These are phyloP conservation scores for Rhopilema esculentum DNA, from an alignment of 30 jellyfish, hydroid and myxozoan genomes.

Conservation along the genomic window DNA sequence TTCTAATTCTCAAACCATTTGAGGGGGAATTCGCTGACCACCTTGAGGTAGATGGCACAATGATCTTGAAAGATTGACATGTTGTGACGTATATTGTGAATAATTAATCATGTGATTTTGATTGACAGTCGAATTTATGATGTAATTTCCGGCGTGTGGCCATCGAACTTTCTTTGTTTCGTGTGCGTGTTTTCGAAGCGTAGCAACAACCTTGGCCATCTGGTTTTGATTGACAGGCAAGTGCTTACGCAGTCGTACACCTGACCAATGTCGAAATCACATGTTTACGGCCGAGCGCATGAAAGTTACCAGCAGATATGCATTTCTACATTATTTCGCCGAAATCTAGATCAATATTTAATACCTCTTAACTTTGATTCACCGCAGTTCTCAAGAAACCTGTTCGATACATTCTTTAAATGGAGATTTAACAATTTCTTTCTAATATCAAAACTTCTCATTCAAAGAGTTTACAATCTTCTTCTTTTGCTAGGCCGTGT, in stretches of 20 bases:
- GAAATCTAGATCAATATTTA: background rate
- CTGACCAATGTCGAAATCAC: background rate
- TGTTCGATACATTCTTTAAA: background rate
- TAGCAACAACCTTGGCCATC: slow-evolving; percentile 57
- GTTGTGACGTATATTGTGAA: slow-evolving; percentile 70
- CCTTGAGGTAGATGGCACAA: slow-evolving; percentile 28
- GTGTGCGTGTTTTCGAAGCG: slow-evolving; percentile 35
- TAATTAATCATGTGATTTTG: slow-evolving; percentile 65
- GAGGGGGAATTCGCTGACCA: background rate
- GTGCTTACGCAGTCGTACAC: background rate
- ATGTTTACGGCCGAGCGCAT: background rate
- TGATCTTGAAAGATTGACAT: slow-evolving; percentile 34
- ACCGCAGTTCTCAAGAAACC: background rate
- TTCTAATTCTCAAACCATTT: background rate
- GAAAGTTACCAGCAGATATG: background rate
- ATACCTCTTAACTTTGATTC: background rate
- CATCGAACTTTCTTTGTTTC: slow-evolving; percentile 34
- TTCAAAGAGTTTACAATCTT: too few species aligned
- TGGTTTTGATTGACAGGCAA: slow-evolving; percentile 44
- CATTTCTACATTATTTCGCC: background rate
- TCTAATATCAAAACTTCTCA: too few species aligned
- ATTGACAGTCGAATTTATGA: slow-evolving; percentile 65
- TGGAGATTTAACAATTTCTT: too few species aligned
- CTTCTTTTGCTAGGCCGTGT: too few species aligned
- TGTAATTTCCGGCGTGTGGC: slow-evolving; percentile 81